Evolutionary conservation across 2,888 invertebrate genomes (phyloP).

Genomic region (Volucella zonaria): DNA sequence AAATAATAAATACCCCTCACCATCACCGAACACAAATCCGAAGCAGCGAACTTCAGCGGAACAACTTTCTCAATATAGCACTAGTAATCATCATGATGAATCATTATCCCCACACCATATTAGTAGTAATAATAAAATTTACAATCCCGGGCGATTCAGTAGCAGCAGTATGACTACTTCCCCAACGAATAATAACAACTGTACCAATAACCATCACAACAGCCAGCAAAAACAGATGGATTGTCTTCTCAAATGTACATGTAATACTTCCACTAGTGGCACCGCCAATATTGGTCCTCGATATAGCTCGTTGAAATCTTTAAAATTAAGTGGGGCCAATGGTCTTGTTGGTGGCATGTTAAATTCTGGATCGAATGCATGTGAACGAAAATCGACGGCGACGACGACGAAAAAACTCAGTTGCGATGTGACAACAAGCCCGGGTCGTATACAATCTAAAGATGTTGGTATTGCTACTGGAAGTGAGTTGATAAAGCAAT

Average conservation of each 20-base stretch:
- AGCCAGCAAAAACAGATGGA: constrained; percentile 60
- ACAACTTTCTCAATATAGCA: constrained; percentile 68
- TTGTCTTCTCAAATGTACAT: constrained; percentile 75
- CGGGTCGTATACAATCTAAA: constrained; percentile 70
- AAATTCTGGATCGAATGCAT: constrained; percentile 24
- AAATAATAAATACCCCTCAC: constrained; percentile 72
- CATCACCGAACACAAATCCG: constrained; percentile 63
- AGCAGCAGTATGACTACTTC: constrained; percentile 72
- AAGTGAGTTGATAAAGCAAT: constrained; percentile 62
- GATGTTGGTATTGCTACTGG: constrained; percentile 42
- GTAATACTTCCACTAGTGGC: constrained; percentile 58
- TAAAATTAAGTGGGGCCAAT: constrained; percentile 58
- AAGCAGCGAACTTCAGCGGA: constrained; percentile 71
- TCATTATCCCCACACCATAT: constrained; percentile 74
- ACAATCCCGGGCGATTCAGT: constrained; percentile 62
- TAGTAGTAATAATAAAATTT: constrained; percentile 69
- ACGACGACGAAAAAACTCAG: constrained; percentile 63
- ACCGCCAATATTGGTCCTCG: constrained; percentile 44
- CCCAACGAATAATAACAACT: constrained; percentile 67
- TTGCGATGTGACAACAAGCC: constrained; percentile 76
- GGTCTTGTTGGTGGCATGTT: constrained; percentile 33
- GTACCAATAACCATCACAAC: constrained; percentile 57
- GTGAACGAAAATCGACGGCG: constrained; percentile 49
- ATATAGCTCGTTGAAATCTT: constrained; percentile 65
- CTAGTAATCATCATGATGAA: constrained; percentile 74